A percentile compares a stretch with the other conserved stretches of the same genome.
phyloP scores from a whole-genome alignment of 2,113 vertebrate genomes.

The Gymnogyps californianus region DNA sequence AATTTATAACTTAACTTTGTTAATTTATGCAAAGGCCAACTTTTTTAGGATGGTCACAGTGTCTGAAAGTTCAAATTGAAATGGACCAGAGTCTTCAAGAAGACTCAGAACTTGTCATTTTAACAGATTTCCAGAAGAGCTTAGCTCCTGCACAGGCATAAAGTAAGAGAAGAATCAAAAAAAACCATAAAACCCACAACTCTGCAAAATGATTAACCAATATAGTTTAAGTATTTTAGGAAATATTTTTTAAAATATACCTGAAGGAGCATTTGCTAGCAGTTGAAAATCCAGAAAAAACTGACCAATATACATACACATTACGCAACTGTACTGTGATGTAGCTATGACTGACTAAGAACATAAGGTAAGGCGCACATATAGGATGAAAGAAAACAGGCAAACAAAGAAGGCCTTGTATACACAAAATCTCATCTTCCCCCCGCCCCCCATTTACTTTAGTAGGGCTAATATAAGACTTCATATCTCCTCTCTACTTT shows the following conservation, averaged over 20 bases:
- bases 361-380: background rate
- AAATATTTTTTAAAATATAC: background rate
- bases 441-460: background rate
- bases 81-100: background rate
- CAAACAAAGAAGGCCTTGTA: background rate
- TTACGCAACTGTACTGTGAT: background rate
- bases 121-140: background rate
- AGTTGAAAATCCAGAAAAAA: background rate
- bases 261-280: background rate
- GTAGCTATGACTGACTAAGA: background rate
- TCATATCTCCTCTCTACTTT: background rate
- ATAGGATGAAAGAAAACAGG: accelerated
- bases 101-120: background rate
- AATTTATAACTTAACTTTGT: background rate
- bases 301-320: background rate
- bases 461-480: background rate
- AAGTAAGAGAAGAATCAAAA: background rate
- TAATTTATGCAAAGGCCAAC: background rate
- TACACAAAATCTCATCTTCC: background rate
- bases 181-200: background rate
- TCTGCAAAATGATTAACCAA: background rate
- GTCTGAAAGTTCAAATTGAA: background rate
- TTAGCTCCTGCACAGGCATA: background rate
- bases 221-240: background rate
- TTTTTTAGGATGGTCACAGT: background rate